phyloP scores from a whole-genome alignment of 2,113 vertebrate genomes.

The Alligator sinensis region DNA sequence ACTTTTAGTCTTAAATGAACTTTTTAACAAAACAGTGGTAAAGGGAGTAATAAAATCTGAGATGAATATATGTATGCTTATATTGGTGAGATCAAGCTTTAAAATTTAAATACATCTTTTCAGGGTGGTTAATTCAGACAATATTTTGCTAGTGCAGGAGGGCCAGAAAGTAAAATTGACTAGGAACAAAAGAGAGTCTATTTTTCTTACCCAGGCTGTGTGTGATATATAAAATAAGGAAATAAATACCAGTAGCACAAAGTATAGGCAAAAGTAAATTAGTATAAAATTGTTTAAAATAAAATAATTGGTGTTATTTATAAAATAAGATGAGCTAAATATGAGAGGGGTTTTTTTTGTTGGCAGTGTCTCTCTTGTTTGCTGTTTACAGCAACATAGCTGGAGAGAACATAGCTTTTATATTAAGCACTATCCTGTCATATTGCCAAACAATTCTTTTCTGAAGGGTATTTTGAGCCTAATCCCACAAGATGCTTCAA shows the following conservation, averaged over 20 bases:
- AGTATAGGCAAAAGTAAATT: background rate
- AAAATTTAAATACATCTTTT: background rate
- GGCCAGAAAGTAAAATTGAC: background rate
- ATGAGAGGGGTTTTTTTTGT: background rate
- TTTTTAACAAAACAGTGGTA: background rate
- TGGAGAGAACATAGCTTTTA: background rate
- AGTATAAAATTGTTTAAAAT: background rate
- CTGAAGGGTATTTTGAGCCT: background rate
- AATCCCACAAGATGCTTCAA: accelerated
- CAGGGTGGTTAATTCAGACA: background rate
- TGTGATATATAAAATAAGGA: background rate
- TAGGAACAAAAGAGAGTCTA: background rate
- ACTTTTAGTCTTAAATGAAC: background rate
- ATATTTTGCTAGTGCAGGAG: background rate
- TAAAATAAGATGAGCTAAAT: background rate
- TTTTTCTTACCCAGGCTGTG: background rate
- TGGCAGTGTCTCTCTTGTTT: background rate
- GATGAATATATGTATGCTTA: background rate
- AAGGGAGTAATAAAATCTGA: background rate
- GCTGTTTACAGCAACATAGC: background rate
- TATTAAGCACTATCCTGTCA: background rate
- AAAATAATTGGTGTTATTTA: background rate
- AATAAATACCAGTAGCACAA: background rate
- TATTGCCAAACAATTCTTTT: background rate
- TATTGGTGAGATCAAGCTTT: background rate